Conservation (phyloP, 1,140 invertebrate genomes). For the Bombus superbus region DNA sequence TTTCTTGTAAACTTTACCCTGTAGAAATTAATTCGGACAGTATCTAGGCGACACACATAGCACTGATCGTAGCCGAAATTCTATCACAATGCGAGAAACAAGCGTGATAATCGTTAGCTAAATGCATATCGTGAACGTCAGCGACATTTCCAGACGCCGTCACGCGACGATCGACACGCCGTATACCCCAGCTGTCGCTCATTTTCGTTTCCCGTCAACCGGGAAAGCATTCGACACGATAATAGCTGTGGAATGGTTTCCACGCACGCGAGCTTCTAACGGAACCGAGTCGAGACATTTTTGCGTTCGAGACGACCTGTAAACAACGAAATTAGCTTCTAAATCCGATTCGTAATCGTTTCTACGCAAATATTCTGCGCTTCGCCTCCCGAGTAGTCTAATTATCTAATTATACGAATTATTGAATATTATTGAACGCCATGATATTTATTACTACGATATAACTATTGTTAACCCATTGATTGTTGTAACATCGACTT, state of each 20-base stretch:
- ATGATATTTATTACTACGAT: slow-evolving; percentile 43
- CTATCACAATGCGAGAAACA: not conserved
- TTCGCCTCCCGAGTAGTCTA: not conserved
- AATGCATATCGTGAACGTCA: not conserved
- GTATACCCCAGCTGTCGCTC: slow-evolving; percentile 21
- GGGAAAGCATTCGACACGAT: slow-evolving; percentile 25
- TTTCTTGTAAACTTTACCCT: not conserved
- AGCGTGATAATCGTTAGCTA: not conserved
- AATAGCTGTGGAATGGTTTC: slow-evolving; percentile 23
- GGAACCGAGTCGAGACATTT: slow-evolving; percentile 23
- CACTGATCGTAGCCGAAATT: not conserved
- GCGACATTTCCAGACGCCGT: not conserved
- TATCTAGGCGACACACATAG: not conserved
- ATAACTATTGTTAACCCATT: slow-evolving; percentile 9
- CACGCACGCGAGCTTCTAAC: slow-evolving; percentile 61
- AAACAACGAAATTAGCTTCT: not conserved
- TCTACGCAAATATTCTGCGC: not conserved
- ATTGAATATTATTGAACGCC: slow-evolving; percentile 29
- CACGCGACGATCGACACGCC: not conserved
- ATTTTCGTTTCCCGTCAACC: slow-evolving; percentile 16
- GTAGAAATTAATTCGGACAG: not conserved
- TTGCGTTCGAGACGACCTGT: not conserved
- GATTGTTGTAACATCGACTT: not conserved
- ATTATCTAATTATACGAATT: not conserved
- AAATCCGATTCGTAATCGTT: slow-evolving; percentile 36